These are phyloP conservation scores for Ornithorhynchus anatinus DNA, from an alignment of 2,113 vertebrate genomes.

Conservation along the genomic window DNA sequence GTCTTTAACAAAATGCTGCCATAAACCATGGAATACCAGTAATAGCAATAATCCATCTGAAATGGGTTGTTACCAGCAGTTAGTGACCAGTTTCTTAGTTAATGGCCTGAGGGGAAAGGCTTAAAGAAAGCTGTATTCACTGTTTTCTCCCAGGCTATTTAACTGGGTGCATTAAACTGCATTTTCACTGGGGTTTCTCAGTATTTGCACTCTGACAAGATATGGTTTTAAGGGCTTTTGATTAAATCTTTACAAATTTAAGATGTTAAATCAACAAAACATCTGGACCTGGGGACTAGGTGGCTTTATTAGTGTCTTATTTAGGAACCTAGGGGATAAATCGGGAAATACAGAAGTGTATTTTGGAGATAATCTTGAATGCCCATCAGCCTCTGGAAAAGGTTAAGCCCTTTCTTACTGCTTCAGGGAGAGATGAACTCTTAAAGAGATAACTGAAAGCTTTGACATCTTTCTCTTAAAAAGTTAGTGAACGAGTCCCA, in stretches of 20 bases:
- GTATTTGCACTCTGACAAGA: slow-evolving; percentile 72
- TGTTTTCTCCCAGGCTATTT: slow-evolving; percentile 78
- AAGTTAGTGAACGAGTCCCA: too few relatives aligned
- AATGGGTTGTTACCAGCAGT: slow-evolving; percentile 74
- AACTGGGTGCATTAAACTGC: slow-evolving; percentile 73
- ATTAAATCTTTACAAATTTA: slow-evolving; percentile 26
- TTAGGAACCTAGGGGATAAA: slow-evolving; percentile 13
- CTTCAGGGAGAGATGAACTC: background rate
- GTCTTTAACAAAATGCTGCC: slow-evolving; percentile 71
- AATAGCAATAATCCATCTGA: slow-evolving; percentile 72
- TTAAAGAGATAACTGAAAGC: background rate
- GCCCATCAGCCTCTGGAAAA: background rate
- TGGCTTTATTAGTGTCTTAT: slow-evolving; percentile 20
- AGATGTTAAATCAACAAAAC: slow-evolving; percentile 13
- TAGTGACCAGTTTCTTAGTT: slow-evolving; percentile 81
- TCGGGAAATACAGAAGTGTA: background rate
- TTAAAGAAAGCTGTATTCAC: slow-evolving; percentile 69
- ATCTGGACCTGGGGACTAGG: background rate
- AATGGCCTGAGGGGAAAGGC: slow-evolving; percentile 77
- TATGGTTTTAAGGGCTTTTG: slow-evolving; percentile 46
- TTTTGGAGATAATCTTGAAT: too few relatives aligned
- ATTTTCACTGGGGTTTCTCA: slow-evolving; percentile 71
- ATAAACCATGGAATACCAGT: slow-evolving; percentile 69
- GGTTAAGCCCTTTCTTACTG: background rate
- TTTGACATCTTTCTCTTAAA: too few relatives aligned